phyloP scores from a whole-genome alignment of 2,797 vertebrate species.

The Sebastes itinus region DNA sequence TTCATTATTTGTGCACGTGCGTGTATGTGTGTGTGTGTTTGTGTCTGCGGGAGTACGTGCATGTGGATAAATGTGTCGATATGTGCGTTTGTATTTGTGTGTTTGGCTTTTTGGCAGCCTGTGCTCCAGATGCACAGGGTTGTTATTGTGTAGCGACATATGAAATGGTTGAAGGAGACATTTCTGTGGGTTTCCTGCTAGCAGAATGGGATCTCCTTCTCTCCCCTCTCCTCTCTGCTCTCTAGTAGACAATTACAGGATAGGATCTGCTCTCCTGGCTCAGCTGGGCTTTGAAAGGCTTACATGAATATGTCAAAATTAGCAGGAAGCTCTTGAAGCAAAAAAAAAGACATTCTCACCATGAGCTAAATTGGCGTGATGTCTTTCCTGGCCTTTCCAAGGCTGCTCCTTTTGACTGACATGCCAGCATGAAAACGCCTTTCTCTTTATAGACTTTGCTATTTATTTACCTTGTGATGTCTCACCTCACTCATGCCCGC shows the following conservation, averaged over 20 bases:
- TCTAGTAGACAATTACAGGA: constrained; percentile 80
- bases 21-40: constrained; percentile 22
- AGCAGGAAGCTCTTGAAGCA: constrained; percentile 79
- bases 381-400: constrained; percentile 59
- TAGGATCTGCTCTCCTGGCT: constrained; percentile 81
- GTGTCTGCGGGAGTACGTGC: constrained; percentile 28
- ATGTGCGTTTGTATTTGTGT: constrained; percentile 61
- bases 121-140: constrained; percentile 84
- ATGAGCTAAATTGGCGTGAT: constrained; percentile 64
- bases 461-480: constrained; percentile 40
- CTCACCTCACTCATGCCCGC: constrained; percentile 34
- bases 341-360: constrained; percentile 55
- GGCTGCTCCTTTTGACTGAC: constrained; percentile 50
- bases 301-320: constrained; percentile 80
- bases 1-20: constrained; percentile 61
- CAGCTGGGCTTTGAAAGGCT: constrained; percentile 85
- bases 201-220: constrained; percentile 79
- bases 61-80: constrained; percentile 28
- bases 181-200: constrained; percentile 87
- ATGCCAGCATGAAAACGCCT: constrained; percentile 24
- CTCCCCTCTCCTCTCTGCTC: constrained; percentile 70
- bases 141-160: constrained; percentile 84
- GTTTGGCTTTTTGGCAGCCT: constrained; percentile 78
- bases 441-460: constrained; percentile 29
- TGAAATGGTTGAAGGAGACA: constrained; percentile 88